These are phyloP conservation scores for Megalurothrips usitatus DNA, from an alignment of 2,888 invertebrate species.

Conservation along the genomic window DNA sequence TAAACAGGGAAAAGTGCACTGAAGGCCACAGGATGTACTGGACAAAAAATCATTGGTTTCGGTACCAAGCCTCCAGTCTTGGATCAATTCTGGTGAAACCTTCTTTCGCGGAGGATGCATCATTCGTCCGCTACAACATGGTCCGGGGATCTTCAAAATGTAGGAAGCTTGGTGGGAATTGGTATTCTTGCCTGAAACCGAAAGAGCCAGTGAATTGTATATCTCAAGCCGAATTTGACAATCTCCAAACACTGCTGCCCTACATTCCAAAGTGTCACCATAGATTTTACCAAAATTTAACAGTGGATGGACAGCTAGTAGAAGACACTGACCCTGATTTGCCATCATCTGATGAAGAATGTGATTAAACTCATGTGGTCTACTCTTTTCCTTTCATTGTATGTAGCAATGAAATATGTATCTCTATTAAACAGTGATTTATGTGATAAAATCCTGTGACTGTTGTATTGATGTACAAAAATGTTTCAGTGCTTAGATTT, in stretches of 20 bases:
- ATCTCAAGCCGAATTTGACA: neutral
- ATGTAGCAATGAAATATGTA: too few species aligned
- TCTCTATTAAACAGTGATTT: too few species aligned
- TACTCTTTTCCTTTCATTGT: too few species aligned
- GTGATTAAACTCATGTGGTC: neutral
- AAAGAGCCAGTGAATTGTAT: neutral
- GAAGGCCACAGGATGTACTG: neutral
- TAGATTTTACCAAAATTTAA: neutral
- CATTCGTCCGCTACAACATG: neutral
- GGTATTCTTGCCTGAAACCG: neutral
- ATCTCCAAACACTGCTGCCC: neutral
- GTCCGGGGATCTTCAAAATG: neutral
- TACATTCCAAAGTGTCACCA: neutral
- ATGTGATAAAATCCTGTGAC: too few species aligned
- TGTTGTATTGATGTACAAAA: too few species aligned
- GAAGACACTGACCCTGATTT: neutral
- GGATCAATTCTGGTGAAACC: neutral
- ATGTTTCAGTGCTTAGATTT: too few species aligned
- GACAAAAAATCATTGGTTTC: neutral
- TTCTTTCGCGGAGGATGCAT: neutral
- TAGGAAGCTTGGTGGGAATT: neutral
- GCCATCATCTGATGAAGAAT: neutral
- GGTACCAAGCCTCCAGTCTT: neutral
- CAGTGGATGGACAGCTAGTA: neutral
- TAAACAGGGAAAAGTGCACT: neutral